Base-by-base conservation (phyloP, 2,113 vertebrate genomes). In the Podarcis cretensis region DNA sequence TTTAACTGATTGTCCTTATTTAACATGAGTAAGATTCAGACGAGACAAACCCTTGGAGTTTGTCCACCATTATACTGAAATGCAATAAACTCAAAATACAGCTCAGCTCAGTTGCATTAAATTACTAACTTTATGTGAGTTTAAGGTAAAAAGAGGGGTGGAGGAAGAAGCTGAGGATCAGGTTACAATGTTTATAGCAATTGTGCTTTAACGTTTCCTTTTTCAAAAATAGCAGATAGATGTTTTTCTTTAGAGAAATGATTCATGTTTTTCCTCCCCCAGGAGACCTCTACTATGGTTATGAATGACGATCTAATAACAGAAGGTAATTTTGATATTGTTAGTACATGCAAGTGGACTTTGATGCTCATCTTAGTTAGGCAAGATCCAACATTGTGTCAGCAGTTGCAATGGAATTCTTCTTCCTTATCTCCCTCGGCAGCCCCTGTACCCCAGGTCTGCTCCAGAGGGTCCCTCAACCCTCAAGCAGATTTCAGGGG, bases 221-320 rank as follows among this genome's bases (percentile, higher is more conserved):
- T 83, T 88, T 66, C 2, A 68, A 83, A 68, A 23, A 6, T 63
- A 9, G 32, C 23, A 16, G 27, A 43, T 57, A 80, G 2, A n/a
- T 3, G 13, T 63, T 63, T 63, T 63, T 63, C 18, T 63, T 63
- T 63, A 20, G 18, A 63, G 5, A 63, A 63, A 63, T 81, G n/a
- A 85, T 30, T 14, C 30, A n/a, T 69, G 1, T 57, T 30, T 40
- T 10, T 0, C 2, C 63, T 43, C 40, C 20, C 37, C 3, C 40
- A 96, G 94, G 96, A 96, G 74, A n/a, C 94, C 90, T 35, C 95
- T 89, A 77, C 81, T 86, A 94, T 96, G 94, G 87, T 92, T 90
- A 92, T 95, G 88, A 95, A 5, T 40, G 96, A 96, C 85, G 96
- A 96, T 85, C 87, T 96, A 74, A 71, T 96, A 93, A 96, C 95